Evolutionary conservation across 2,113 vertebrate species (phyloP).

Genomic region (Campylomormyrus numenius): DNA sequence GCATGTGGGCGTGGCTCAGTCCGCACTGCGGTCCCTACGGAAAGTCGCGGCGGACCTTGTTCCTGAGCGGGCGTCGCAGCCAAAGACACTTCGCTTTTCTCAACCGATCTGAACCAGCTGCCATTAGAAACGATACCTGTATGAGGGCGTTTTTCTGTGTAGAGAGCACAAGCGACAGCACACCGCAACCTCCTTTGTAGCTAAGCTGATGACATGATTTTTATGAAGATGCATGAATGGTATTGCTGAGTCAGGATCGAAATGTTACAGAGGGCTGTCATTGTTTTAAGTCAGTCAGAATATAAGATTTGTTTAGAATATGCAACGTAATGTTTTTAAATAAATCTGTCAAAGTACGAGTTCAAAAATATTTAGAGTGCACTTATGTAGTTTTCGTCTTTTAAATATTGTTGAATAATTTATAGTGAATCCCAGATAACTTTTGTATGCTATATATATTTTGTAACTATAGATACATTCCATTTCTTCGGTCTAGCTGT

Average conservation of each 20-base stretch:
- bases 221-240: background rate
- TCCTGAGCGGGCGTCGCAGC: slow-evolving; percentile 54
- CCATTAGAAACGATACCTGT: slow-evolving; percentile 28
- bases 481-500: background rate
- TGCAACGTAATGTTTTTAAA: background rate
- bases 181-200: background rate
- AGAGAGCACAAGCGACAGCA: background rate
- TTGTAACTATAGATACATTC: background rate
- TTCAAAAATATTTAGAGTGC: background rate
- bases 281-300: background rate
- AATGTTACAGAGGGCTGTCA: background rate
- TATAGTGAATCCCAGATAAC: background rate
- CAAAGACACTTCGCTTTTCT: background rate
- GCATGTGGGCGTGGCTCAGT: slow-evolving; percentile 83
- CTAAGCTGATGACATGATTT: background rate
- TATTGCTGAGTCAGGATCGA: slow-evolving; percentile 2
- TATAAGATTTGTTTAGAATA: background rate
- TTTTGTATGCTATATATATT: background rate
- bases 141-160: background rate
- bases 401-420: background rate
- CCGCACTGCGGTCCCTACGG: slow-evolving; percentile 95
- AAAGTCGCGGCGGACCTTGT: slow-evolving; percentile 64
- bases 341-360: background rate
- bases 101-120: background rate
- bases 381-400: background rate